Evolutionary conservation across 2,797 vertebrate species (phyloP).

Genomic region (Aplochiton taeniatus): DNA sequence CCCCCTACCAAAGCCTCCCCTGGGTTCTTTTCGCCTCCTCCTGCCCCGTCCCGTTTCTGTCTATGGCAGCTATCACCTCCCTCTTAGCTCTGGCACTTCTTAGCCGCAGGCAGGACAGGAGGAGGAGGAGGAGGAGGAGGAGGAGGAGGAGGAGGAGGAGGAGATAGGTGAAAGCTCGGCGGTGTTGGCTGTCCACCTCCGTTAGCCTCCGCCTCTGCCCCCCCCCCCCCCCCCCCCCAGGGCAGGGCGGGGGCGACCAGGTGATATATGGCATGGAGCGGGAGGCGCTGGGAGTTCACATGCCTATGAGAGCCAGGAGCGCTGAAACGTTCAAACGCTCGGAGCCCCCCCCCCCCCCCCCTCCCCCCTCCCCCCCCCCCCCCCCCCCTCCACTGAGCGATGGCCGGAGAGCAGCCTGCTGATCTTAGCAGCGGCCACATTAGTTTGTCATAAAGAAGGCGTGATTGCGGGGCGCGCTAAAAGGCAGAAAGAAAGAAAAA

Average conservation of each 20-base stretch:
- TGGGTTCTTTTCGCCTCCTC: slow-evolving; percentile 36
- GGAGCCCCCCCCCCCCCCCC: slow-evolving; percentile 38
- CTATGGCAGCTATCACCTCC: not conserved
- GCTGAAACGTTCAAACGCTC: slow-evolving; percentile 51
- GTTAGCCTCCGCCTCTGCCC: slow-evolving; percentile 50
- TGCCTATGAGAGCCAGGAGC: slow-evolving; percentile 40
- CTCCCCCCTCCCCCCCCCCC: slow-evolving; percentile 41
- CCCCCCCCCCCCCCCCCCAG: slow-evolving; percentile 1
- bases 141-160: slow-evolving; percentile 40
- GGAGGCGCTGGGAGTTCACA: slow-evolving; percentile 50
- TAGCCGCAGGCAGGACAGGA: slow-evolving; percentile 29
- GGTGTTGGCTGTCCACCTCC: slow-evolving; percentile 48
- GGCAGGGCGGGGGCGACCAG: slow-evolving; percentile 19
- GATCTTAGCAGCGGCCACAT: slow-evolving; percentile 68
- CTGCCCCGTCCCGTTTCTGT: not conserved
- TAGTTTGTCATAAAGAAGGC: slow-evolving; percentile 71
- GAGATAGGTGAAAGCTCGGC: slow-evolving; percentile 49
- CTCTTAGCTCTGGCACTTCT: slow-evolving; percentile 13
- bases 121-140: slow-evolving; percentile 50
- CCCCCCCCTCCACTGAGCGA: slow-evolving; percentile 53
- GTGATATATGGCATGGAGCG: slow-evolving; percentile 55
- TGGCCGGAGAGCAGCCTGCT: slow-evolving; percentile 62
- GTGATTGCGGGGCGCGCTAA: slow-evolving; percentile 60
- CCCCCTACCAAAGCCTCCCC: slow-evolving; percentile 28
- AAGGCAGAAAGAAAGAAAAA: slow-evolving; percentile 39